Evolutionary conservation across 2,888 invertebrate genomes (phyloP).

Genomic region (Petrophora chlorosata): DNA sequence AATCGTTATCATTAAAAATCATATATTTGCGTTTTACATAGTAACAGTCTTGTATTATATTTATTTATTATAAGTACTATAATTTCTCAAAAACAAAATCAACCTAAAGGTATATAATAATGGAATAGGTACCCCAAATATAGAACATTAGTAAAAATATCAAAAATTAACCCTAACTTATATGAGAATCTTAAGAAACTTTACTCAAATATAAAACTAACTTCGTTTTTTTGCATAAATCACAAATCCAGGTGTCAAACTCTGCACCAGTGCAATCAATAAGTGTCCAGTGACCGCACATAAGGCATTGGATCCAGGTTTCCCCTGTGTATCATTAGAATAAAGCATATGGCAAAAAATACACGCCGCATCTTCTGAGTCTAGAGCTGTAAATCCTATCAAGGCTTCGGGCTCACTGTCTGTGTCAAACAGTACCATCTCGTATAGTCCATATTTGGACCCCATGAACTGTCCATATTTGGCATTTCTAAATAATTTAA

Average conservation of each 20-base stretch:
- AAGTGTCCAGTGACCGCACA: conserved; percentile 33
- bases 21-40: conserved; percentile 15
- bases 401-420: too few relatives aligned
- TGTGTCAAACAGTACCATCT: too few relatives aligned
- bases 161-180: conserved; percentile 16
- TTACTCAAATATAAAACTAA: not conserved
- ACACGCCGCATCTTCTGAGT: too few relatives aligned
- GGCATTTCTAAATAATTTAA: too few relatives aligned
- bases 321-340: conserved; percentile 2
- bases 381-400: too few relatives aligned
- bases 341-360: too few relatives aligned
- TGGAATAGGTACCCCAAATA: conserved; percentile 23
- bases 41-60: conserved; percentile 1
- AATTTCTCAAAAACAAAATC: conserved; percentile 9
- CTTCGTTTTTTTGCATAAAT: conserved; percentile 16
- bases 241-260: conserved; percentile 26
- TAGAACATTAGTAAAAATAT: conserved; percentile 9
- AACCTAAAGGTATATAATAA: conserved; percentile 2
- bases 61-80: not conserved
- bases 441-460: too few relatives aligned
- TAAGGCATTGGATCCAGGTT: conserved; percentile 18
- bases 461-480: too few relatives aligned
- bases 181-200: conserved; percentile 14
- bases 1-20: not conserved
- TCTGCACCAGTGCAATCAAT: conserved; percentile 32